Evolutionary conservation across 2,113 vertebrate genomes (phyloP).

Genomic region (Ranitomeya variabilis): DNA sequence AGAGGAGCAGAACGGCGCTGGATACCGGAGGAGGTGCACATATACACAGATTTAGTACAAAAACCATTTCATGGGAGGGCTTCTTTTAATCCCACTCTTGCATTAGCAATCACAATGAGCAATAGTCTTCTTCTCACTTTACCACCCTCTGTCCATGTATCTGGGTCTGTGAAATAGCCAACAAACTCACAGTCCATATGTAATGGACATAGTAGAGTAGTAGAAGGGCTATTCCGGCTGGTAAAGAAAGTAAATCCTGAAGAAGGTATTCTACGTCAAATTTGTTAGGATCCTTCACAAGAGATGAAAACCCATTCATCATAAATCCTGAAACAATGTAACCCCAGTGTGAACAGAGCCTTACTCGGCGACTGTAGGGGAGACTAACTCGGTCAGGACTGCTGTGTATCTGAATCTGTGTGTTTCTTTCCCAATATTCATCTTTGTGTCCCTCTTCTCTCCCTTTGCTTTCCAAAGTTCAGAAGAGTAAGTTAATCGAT

Average conservation of each 20-base stretch:
- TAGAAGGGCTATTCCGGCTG: neutral
- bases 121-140: no score
- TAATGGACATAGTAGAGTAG: neutral
- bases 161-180: no score
- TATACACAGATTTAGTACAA: no score
- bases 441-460: conserved; percentile 9
- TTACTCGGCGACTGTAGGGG: neutral
- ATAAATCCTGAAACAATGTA: neutral
- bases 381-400: neutral
- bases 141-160: no score
- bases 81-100: no score
- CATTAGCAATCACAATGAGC: no score
- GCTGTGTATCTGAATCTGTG: neutral
- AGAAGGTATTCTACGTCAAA: neutral
- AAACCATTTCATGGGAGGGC: no score
- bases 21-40: no score
- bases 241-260: neutral
- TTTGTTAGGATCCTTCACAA: neutral
- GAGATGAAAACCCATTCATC: neutral
- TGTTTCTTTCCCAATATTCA: conserved; percentile 19
- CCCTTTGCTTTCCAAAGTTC: conserved; percentile 54
- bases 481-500: conserved; percentile 59
- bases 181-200: no score
- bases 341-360: neutral
- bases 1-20: no score